phyloP scores from a whole-genome alignment of 1,140 invertebrate genomes.

The Drosophila tsacasi region DNA sequence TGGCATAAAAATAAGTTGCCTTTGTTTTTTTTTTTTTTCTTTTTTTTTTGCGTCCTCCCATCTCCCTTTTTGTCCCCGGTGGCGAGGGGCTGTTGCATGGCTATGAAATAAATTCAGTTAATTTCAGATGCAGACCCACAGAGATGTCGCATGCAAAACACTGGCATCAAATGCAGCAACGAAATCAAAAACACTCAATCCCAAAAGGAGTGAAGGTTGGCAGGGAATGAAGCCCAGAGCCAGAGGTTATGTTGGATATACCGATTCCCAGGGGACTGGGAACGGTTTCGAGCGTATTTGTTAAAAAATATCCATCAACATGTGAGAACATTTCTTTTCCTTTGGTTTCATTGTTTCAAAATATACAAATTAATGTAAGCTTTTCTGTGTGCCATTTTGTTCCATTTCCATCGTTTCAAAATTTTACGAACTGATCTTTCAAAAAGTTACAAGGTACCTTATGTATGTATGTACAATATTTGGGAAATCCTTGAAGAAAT shows the following conservation, averaged over 20 bases:
- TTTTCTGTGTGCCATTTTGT: neutral
- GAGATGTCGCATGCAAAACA: conserved; percentile 49
- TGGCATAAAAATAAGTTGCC: conserved; percentile 80
- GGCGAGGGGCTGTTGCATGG: conserved; percentile 34
- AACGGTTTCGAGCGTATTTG: neutral
- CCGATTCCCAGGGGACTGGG: conserved; percentile 4
- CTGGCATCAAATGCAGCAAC: conserved; percentile 56
- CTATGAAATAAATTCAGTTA: conserved; percentile 80
- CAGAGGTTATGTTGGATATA: neutral
- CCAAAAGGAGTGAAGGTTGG: conserved; percentile 1
- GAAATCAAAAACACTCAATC: conserved; percentile 57
- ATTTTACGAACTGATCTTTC: neutral
- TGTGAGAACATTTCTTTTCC: neutral
- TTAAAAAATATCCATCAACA: neutral
- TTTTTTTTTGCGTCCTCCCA: neutral
- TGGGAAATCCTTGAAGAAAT: neutral
- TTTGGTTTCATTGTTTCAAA: neutral
- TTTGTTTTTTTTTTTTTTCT: conserved; percentile 53
- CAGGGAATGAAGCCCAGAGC: neutral
- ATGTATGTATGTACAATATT: neutral
- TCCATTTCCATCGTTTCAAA: neutral
- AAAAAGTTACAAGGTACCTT: neutral
- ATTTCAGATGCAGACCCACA: conserved; percentile 68
- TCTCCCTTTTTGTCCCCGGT: conserved; percentile 2
- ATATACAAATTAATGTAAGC: neutral